A percentile compares a stretch with the other conserved stretches of the same genome.
Evolutionary conservation across 2,888 invertebrate species (phyloP).

Genomic region (Leucozona laternaria): DNA sequence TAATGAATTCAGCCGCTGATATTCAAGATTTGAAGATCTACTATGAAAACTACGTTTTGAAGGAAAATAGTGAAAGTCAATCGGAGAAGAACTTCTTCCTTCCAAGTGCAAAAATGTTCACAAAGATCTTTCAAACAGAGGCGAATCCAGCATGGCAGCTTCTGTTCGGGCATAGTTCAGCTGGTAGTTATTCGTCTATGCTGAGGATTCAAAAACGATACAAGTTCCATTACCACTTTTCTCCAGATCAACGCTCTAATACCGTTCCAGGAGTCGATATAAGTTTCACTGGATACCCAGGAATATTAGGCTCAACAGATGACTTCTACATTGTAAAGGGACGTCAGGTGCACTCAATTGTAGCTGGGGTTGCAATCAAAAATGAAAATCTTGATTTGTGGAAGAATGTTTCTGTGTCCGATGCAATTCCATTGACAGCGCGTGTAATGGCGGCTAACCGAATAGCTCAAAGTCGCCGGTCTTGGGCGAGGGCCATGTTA

Average conservation of each 20-base stretch:
- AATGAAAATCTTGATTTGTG: conserved; percentile 90
- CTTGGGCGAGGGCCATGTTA: conserved; percentile 90
- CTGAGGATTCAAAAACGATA: conserved; percentile 93
- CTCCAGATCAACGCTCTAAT: conserved; percentile 84
- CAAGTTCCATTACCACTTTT: conserved; percentile 89
- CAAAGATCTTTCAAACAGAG: conserved; percentile 79
- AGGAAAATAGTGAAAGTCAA: conserved; percentile 72
- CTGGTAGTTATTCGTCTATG: conserved; percentile 92
- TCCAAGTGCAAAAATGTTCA: conserved; percentile 83
- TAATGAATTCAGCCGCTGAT: conserved; percentile 91
- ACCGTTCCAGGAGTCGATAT: conserved; percentile 88
- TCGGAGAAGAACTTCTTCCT: conserved; percentile 87
- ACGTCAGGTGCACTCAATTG: conserved; percentile 85
- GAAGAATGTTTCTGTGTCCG: conserved; percentile 87
- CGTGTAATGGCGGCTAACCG: conserved; percentile 93
- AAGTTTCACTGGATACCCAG: conserved; percentile 93
- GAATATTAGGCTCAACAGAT: conserved; percentile 91
- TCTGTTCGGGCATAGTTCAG: conserved; percentile 92
- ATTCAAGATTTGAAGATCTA: conserved; percentile 86
- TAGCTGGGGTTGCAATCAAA: conserved; percentile 91
- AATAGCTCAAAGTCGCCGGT: conserved; percentile 88
- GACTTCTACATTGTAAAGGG: conserved; percentile 90
- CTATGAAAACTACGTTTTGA: conserved; percentile 82
- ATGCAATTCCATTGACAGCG: conserved; percentile 87
- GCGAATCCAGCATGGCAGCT: conserved; percentile 84